Evolutionary conservation across 2,888 invertebrate species (phyloP).

Genomic region (Watsonalla binaria): DNA sequence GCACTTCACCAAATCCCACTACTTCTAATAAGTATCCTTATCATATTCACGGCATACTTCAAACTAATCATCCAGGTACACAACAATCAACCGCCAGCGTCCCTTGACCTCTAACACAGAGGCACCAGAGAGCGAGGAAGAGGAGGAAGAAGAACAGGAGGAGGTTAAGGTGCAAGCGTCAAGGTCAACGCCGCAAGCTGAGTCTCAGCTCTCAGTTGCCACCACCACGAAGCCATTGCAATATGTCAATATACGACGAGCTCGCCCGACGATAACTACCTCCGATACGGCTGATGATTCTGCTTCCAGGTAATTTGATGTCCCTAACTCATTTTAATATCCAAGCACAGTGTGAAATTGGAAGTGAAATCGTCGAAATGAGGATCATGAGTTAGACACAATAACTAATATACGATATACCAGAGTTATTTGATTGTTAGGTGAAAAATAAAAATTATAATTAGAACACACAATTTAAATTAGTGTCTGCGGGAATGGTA

Average conservation of each 20-base stretch:
- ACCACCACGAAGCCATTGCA: constrained; percentile 71
- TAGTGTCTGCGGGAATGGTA: too few species aligned
- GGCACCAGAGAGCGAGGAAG: constrained; percentile 38
- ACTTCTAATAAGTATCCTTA: too few species aligned
- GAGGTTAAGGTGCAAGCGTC: constrained; percentile 20
- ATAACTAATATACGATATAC: too few species aligned
- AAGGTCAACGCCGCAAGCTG: constrained; percentile 29
- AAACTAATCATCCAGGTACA: constrained; percentile 59
- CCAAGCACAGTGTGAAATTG: too few species aligned
- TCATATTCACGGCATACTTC: too few species aligned
- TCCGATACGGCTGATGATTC: constrained; percentile 58
- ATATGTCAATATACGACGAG: constrained; percentile 85
- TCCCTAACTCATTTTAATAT: too few species aligned
- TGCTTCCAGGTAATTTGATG: constrained; percentile 46
- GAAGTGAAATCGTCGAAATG: neutral
- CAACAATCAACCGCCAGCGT: constrained; percentile 80
- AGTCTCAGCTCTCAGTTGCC: constrained; percentile 32
- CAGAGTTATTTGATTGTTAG: too few species aligned
- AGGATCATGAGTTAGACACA: too few species aligned
- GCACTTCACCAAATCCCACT: neutral
- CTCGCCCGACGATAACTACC: constrained; percentile 71
- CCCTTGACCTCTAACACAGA: constrained; percentile 60
- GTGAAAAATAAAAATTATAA: too few species aligned
- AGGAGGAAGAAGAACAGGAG: constrained; percentile 35
- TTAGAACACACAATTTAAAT: too few species aligned